Evolutionary conservation across 2,888 invertebrate genomes (phyloP).

Genomic region (Germaria angustata): DNA sequence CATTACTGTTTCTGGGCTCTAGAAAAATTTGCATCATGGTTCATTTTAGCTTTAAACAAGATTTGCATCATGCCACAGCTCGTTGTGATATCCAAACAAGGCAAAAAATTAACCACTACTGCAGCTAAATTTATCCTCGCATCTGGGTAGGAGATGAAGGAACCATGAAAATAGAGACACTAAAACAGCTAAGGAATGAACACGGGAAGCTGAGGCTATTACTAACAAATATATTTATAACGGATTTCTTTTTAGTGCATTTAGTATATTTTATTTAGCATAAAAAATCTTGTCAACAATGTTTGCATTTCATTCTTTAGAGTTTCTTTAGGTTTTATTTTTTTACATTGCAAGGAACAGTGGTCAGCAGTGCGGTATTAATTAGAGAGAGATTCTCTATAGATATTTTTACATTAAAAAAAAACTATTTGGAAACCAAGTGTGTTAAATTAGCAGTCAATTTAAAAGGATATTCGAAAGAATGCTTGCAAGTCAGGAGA

Average conservation of each 20-base stretch:
- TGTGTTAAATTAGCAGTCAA: no score
- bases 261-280: constrained; percentile 44
- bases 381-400: no score
- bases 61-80: constrained; percentile 49
- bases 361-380: not conserved
- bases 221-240: constrained; percentile 40
- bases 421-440: no score
- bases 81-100: not conserved
- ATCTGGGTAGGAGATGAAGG: not conserved
- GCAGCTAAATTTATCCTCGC: not conserved
- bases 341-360: constrained; percentile 1
- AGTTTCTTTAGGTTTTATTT: not conserved
- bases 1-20: not conserved
- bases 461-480: no score
- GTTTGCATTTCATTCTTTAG: constrained; percentile 17
- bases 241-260: constrained; percentile 39
- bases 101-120: constrained; percentile 2
- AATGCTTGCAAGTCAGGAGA: no score
- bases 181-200: not conserved
- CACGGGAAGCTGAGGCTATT: constrained; percentile 47
- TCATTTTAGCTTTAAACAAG: constrained; percentile 53
- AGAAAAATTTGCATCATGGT: constrained; percentile 41
- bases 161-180: not conserved
- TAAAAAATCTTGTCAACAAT: constrained; percentile 58
- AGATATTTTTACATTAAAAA: no score